Evolutionary conservation across 2,888 invertebrate genomes (phyloP), one percentile per base, ranked within the genome.

Genomic region (Odontomyia ornata): DNA sequence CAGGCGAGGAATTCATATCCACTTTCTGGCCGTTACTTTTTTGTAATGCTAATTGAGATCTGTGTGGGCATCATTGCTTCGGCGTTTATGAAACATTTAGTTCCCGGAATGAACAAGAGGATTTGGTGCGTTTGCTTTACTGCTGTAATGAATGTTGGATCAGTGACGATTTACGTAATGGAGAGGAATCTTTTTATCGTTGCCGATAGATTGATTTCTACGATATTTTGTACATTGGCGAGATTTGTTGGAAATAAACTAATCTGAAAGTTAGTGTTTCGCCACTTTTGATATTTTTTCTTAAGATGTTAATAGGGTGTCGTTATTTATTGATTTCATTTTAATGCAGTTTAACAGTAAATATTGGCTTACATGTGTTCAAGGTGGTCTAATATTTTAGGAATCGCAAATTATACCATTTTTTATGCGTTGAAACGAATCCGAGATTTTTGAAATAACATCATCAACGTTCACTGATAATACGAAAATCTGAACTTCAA

Each of bases 21-120:
- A 64, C 64, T 64, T 64, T 64, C 69, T 30, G 46, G 67, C 36
- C 69, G 69, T 69, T 69, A 69, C 73, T 56, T 73, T 67, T 73
- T 73, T 73, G 73, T 73, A 73, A 36, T 57, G 73, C 57, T 73
- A 73, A 73, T 73, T 73, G 73, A 43, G 73, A 73, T 73, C 60
- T 57, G 73, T 73, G 73, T 73, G 73, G 73, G 73, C 60, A 18
- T 69, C 21, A 73, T 21, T 65, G 4, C 52, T 47, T 46, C 46
- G 30, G n/a, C 25, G 23, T 69, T 69, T 43, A 9, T n/a, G 72
- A 56, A 72, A 60, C 36, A 9, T 36, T 3, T 36, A 36, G 9
- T 36, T 36, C 36, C 36, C 36, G 9, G 36, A 36, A 28, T 2
- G 21, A 23, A 23, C 23, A 30, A 15, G 72, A 72, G 25, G 60